Base-by-base conservation (phyloP, 1,140 invertebrate genomes). In the Zaprionus nigranus region DNA sequence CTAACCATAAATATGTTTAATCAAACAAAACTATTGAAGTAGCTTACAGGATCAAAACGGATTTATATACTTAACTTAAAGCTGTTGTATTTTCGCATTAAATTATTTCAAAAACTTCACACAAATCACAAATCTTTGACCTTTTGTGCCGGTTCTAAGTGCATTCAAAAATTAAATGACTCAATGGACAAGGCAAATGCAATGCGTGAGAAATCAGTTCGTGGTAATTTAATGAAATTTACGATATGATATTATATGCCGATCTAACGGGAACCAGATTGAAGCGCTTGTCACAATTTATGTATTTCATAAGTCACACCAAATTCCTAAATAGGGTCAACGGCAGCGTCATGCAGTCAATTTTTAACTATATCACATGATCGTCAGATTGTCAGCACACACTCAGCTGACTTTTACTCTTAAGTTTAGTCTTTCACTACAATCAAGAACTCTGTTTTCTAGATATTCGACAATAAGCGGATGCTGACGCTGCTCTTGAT, bases 381-480 rank as follows among this genome's bases (percentile, higher is more conserved):
- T 58, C 30, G 43, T 43, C 30, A 26, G 24, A 26, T 26, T 26
- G 24, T 4, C 24, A 22, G 15, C 38, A 7, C 51, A 22, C 34
- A 60, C 28, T 67, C 71, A 40, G 64, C 49, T 68, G 59, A 53
- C 66, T 53, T 54, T 24, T 28, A 12, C 34, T 59, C 28, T 59
- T 58, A n/a, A 28, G 7, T 49, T 58, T 40, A 1, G n/a, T 53
- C 20, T 46, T 54, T 66, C 17, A 36, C 13, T 58, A 12, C 5
- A 51, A 51, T 51, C 20, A 51, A 22, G 17, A 7, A 15, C 26
- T 60, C 56, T 60, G 5, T 3, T 43, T 62, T 75, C 30, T 22
- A 75, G 83, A 80, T 70, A 43, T 78, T 78, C 73, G 62, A 63
- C 63, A 80, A 69, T 34, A 72, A 62, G 68, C 59, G 57, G 22